These are phyloP conservation scores for Drosophila neutralis DNA, from an alignment of 2,888 invertebrate genomes.

Conservation along the genomic window DNA sequence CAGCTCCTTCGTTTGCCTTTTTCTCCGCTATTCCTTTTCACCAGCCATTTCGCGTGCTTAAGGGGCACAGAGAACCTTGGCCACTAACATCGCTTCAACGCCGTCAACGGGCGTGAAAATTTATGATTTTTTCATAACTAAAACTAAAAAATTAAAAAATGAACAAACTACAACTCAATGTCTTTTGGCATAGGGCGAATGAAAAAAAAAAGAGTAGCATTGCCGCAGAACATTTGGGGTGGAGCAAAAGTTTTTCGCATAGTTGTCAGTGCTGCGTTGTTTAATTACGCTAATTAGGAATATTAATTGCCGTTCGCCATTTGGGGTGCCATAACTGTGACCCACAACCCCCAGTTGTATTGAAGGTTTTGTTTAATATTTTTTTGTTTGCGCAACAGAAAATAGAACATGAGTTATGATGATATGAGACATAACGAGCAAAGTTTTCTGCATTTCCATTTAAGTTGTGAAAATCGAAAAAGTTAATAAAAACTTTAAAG, in stretches of 20 bases:
- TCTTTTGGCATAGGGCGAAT: constrained; percentile 27
- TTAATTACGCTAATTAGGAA: constrained; percentile 85
- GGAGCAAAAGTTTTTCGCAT: constrained; percentile 79
- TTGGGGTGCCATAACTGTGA: constrained; percentile 42
- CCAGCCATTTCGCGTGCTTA: constrained; percentile 67
- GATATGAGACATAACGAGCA: constrained; percentile 65
- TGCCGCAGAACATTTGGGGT: constrained; percentile 35
- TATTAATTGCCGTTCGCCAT: constrained; percentile 82
- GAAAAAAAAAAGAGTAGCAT: constrained; percentile 21
- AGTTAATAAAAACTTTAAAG: constrained; percentile 71
- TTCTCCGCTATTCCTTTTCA: constrained; percentile 10
- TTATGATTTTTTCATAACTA: constrained; percentile 62
- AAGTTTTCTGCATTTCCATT: constrained; percentile 71
- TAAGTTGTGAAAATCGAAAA: constrained; percentile 76
- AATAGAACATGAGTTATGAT: constrained; percentile 76
- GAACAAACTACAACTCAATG: constrained; percentile 40
- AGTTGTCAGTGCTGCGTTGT: constrained; percentile 83
- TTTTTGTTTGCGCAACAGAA: constrained; percentile 38
- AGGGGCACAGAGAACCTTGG: constrained; percentile 60
- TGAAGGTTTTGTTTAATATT: constrained; percentile 7
- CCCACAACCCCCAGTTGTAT: constrained; percentile 7
- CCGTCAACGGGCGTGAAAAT: constrained; percentile 68
- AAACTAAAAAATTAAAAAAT: constrained; percentile 19
- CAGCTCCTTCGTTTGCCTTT: constrained; percentile 47
- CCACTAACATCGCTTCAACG: constrained; percentile 13